Evolutionary conservation across 2,113 vertebrate genomes (phyloP).

Genomic region (Dissostichus mawsoni): DNA sequence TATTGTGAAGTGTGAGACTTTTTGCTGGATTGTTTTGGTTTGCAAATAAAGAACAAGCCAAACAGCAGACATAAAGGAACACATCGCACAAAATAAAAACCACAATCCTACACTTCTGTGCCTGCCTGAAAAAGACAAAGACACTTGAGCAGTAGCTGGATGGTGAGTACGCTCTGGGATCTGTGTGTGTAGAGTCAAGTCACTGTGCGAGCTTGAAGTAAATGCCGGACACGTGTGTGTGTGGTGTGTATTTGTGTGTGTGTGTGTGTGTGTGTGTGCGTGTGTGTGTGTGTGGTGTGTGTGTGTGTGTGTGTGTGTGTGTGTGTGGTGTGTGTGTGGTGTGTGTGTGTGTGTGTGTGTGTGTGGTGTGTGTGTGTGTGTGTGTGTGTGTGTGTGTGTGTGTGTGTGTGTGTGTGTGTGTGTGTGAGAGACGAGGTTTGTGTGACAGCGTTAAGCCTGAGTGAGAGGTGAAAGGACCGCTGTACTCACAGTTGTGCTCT

Average conservation of each 20-base stretch:
- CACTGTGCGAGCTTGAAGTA: slow-evolving; percentile 55
- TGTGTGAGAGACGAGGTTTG: slow-evolving; percentile 55
- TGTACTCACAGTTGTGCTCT: slow-evolving; percentile 81
- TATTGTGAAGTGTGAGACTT: slow-evolving; percentile 10
- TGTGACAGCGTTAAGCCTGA: slow-evolving; percentile 72
- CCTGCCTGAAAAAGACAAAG: slow-evolving; percentile 48
- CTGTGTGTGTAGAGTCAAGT: slow-evolving; percentile 37
- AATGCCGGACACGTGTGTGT: slow-evolving; percentile 55
- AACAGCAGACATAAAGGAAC: slow-evolving; percentile 22
- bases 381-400: slow-evolving; percentile 18
- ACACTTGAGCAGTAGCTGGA: slow-evolving; percentile 31
- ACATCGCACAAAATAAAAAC: slow-evolving; percentile 1
- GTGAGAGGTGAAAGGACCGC: slow-evolving; percentile 73
- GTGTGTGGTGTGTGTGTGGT: slow-evolving; percentile 20
- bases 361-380: slow-evolving; percentile 50
- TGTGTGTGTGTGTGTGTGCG: slow-evolving; percentile 45
- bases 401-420: slow-evolving; percentile 44
- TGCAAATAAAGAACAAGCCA: slow-evolving; percentile 9
- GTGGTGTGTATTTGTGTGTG: slow-evolving; percentile 3
- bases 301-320: slow-evolving; percentile 48
- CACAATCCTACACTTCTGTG: background rate
- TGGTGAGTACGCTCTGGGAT: slow-evolving; percentile 17
- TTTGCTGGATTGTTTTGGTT: slow-evolving; percentile 33
- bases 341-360: slow-evolving; percentile 43
- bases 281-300: slow-evolving; percentile 13